These are phyloP conservation scores for Thereva unica DNA, from an alignment of 2,888 invertebrate genomes.

Conservation along the genomic window DNA sequence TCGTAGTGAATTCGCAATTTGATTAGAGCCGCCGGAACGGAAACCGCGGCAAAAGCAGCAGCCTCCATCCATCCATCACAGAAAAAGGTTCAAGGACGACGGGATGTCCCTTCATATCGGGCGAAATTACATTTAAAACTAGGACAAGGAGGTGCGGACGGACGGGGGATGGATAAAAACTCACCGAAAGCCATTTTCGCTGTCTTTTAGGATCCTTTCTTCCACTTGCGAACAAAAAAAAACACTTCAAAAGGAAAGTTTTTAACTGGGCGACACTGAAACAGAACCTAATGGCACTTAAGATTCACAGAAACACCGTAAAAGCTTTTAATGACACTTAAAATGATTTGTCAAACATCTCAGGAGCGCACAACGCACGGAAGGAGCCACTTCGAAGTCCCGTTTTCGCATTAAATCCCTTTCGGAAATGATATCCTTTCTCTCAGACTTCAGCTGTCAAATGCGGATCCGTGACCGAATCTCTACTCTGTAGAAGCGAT, in stretches of 20 bases:
- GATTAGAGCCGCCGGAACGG: too few species aligned
- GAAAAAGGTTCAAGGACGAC: constrained; percentile 23
- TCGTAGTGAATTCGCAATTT: not conserved
- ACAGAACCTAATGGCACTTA: constrained; percentile 10
- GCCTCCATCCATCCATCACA: not conserved
- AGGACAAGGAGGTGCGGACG: too few species aligned
- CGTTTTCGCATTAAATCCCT: constrained; percentile 30
- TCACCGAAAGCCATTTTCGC: constrained; percentile 40
- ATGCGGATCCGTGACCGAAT: constrained; percentile 5
- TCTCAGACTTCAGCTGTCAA: not conserved
- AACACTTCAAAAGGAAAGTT: constrained; percentile 2
- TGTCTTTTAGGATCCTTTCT: constrained; percentile 4
- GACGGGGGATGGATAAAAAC: not conserved
- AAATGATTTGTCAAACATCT: constrained; percentile 33
- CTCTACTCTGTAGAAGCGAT: not conserved
- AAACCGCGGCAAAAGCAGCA: not conserved
- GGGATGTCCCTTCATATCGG: too few species aligned
- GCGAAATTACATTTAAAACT: too few species aligned
- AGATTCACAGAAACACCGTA: constrained; percentile 14
- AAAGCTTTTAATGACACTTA: constrained; percentile 32
- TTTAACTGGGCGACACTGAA: constrained; percentile 1
- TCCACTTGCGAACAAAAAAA: constrained; percentile 9
- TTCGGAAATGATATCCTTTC: constrained; percentile 2
- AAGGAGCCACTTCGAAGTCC: constrained; percentile 16
- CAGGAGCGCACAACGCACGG: constrained; percentile 20